phyloP scores from a whole-genome alignment of 2,113 vertebrate species.

The Bos javanicus region DNA sequence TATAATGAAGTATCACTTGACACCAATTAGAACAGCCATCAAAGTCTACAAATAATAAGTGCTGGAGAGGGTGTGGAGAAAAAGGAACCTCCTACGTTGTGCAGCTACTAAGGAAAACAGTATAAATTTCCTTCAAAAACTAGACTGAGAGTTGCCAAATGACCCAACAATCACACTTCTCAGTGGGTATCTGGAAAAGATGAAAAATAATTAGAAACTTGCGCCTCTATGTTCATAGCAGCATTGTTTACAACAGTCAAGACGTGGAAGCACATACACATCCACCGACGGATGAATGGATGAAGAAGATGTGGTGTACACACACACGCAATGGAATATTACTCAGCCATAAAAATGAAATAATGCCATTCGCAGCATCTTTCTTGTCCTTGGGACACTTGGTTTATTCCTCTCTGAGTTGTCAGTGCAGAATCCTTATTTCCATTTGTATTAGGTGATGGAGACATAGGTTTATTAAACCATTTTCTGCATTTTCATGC shows the following conservation, averaged over 20 bases:
- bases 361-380: fast-evolving
- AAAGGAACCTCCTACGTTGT: no score
- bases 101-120: not conserved
- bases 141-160: not conserved
- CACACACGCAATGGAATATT: fast-evolving
- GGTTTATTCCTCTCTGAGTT: not conserved
- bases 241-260: not conserved
- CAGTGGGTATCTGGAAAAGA: not conserved
- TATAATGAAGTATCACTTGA: not conserved
- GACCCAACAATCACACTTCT: not conserved
- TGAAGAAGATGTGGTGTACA: fast-evolving
- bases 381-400: not conserved
- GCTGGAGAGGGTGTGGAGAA: not conserved
- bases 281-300: fast-evolving
- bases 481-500: not conserved
- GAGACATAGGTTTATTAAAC: not conserved
- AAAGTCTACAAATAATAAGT: not conserved
- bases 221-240: fast-evolving
- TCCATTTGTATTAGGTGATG: not conserved
- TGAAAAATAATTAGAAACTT: not conserved
- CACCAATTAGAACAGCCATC: not conserved
- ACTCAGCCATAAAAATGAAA: not conserved
- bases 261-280: fast-evolving
- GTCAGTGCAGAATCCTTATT: not conserved
- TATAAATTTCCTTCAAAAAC: not conserved